Evolutionary conservation across 2,113 vertebrate species (phyloP).

Genomic region (Tenebrosternarchus preto): DNA sequence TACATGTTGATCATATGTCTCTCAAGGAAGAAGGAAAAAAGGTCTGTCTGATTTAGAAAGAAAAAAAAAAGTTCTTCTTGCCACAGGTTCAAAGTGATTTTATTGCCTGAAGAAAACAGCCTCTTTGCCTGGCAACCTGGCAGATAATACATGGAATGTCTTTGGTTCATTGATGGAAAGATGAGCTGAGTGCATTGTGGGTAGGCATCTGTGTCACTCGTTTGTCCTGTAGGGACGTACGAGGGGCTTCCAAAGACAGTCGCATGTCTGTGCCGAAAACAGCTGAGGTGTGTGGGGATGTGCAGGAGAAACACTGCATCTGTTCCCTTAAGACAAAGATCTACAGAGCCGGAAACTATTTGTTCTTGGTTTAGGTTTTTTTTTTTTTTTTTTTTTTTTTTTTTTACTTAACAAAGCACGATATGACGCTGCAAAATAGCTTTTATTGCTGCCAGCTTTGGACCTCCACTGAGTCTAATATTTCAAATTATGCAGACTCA

Average conservation of each 20-base stretch:
- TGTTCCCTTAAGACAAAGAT: background rate
- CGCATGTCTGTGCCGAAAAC: conserved; percentile 9
- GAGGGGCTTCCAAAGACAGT: conserved; percentile 18
- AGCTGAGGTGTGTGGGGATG: conserved; percentile 26
- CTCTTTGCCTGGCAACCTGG: conserved; percentile 72
- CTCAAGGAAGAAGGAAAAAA: too few relatives aligned
- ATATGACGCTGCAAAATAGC: background rate
- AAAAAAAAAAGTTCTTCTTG: background rate
- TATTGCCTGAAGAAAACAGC: conserved; percentile 50
- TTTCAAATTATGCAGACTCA: background rate
- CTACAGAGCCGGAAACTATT: background rate
- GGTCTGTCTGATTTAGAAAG: background rate
- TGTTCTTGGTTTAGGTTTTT: too few relatives aligned
- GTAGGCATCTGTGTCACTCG: conserved; percentile 59
- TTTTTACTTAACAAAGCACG: background rate
- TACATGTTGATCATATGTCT: background rate
- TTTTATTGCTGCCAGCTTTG: background rate
- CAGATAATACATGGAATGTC: conserved; percentile 73
- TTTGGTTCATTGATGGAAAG: conserved; percentile 72
- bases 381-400: background rate
- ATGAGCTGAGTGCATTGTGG: conserved; percentile 66
- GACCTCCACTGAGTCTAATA: background rate
- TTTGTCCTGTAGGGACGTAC: conserved; percentile 35
- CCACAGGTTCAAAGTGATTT: background rate
- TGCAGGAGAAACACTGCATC: conserved; percentile 14